Evolutionary conservation across 1,140 invertebrate genomes (phyloP), one percentile per base, ranked within the genome.

Genomic region (Sinonovacula constricta): DNA sequence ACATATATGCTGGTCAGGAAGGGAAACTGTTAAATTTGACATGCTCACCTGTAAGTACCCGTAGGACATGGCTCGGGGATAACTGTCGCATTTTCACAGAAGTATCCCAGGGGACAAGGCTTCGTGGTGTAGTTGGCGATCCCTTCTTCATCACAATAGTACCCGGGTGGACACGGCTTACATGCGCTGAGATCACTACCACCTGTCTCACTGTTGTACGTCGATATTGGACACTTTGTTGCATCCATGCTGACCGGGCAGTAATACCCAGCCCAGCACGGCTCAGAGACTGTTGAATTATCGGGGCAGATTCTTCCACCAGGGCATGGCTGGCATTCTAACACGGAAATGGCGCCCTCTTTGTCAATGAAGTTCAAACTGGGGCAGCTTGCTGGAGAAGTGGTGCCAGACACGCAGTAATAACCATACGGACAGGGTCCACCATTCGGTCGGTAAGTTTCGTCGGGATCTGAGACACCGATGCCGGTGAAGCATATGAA

Each of bases 41-140:
- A 30, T 65, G 30, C 60, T 68, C 68, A 88, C 88, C 89, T 88
- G 86, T 87, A 90, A 63, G 87, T 89, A 54, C 89, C 89, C 14
- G 62, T 54, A 14, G 89, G 89, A 76, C 89, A 90, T 28, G 83
- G 69, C 10, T 79, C 54, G 1, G 88, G 81, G 15, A 39, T 70
- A 4, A 68, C 62, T n/a, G 86, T 85, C 0, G 84, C 88, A 62
- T 88, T 85, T 1, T 81, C 65, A 79, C 89, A 90, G 77, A 85
- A 90, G 53, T 74, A 85, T 5, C 89, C 89, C 1, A 85, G 76
- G 3, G 86, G 84, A 80, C 89, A 90, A 0, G 87, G 88, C 36
- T 83, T 83, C 10, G 84, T 26, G 0, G 74, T 83, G 76, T 87
- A 88, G 60, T 87, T 82, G n/a, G 87, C 76, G n/a, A 86, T 87